These are phyloP conservation scores for Hypena proboscidalis DNA, from an alignment of 2,888 invertebrate genomes.

Conservation along the genomic window DNA sequence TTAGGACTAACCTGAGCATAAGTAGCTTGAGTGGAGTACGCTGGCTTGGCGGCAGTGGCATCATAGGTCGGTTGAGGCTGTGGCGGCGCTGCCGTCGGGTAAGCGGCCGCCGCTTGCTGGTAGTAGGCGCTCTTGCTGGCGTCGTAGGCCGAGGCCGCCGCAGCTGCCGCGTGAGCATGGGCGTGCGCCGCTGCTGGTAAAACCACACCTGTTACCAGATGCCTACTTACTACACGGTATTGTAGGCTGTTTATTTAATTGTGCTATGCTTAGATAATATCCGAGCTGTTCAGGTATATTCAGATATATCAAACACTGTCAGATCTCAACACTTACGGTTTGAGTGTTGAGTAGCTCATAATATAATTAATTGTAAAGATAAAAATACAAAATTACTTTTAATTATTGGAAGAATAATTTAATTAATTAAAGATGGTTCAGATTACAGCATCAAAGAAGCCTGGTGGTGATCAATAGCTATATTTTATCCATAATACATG, in stretches of 20 bases:
- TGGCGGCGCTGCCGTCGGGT: conserved; percentile 86
- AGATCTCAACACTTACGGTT: too few relatives aligned
- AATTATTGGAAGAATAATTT: too few relatives aligned
- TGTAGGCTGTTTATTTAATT: conserved; percentile 1
- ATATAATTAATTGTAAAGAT: too few relatives aligned
- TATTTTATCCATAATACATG: too few relatives aligned
- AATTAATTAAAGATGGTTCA: too few relatives aligned
- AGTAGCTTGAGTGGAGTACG: conserved; percentile 89
- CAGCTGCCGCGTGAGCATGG: conserved; percentile 80
- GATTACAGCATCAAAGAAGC: too few relatives aligned
- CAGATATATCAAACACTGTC: too few relatives aligned
- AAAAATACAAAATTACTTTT: too few relatives aligned
- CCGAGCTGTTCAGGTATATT: too few relatives aligned
- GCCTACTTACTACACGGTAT: conserved; percentile 16
- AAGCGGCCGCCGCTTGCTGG: conserved; percentile 91
- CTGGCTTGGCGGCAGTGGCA: conserved; percentile 86
- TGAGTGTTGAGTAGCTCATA: too few relatives aligned
- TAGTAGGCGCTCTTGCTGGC: conserved; percentile 94
- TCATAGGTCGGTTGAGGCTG: conserved; percentile 86
- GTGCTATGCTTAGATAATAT: too few relatives aligned
- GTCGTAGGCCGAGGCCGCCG: conserved; percentile 89
- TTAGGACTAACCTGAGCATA: conserved; percentile 86
- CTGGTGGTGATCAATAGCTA: too few relatives aligned
- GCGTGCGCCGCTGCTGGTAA: conserved; percentile 73
- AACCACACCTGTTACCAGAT: conserved; percentile 30